Base-by-base conservation (phyloP, 2,888 invertebrate species). In the Catocala nupta region DNA sequence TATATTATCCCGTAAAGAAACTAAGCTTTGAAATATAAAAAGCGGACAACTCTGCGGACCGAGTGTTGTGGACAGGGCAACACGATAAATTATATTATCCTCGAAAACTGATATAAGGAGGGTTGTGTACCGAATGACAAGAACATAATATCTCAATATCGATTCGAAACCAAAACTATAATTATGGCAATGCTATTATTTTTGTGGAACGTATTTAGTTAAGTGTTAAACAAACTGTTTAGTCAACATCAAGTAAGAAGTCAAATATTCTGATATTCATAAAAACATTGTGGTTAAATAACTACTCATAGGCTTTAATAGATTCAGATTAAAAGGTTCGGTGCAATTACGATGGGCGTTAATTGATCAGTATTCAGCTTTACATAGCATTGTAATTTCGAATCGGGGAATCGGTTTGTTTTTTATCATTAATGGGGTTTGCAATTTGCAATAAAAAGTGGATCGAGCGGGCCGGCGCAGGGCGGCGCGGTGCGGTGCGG, bases 381-480 rank as follows among this genome's bases (percentile, higher is more conserved):
- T 58, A 67, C 65, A 63, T 75, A 71, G 74, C 65, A 78, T 73
- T 79, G 76, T 81, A 75, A 81, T 77, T 80, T 75, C 60, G 71
- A 80, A 81, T 78, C 75, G 76, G 77, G 75, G 70, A 77, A 83
- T 85, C 77, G 74, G 81, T 86, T 86, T 85, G 81, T 86, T 85
- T 89, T 85, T 87, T 85, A 86, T 86, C 86, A 87, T 85, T 87
- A 90, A 88, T 85, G 81, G 86, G 83, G 79, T 88, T 90, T 89
- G 85, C 87, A 89, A 91, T 91, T 90, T 89, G 87, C 85, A 88
- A 89, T 90, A 90, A 90, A 79, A 89, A 90, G 86, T 84, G 85
- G 82, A 86, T 79, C 75, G 78, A 78, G 59, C 62, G 73, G 76
- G 70, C 67, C 68, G 73, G 72, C 63, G 66, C 59, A 63, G 70